Base-by-base conservation (phyloP, 1,140 invertebrate species). In the Calephelis nemesis region DNA sequence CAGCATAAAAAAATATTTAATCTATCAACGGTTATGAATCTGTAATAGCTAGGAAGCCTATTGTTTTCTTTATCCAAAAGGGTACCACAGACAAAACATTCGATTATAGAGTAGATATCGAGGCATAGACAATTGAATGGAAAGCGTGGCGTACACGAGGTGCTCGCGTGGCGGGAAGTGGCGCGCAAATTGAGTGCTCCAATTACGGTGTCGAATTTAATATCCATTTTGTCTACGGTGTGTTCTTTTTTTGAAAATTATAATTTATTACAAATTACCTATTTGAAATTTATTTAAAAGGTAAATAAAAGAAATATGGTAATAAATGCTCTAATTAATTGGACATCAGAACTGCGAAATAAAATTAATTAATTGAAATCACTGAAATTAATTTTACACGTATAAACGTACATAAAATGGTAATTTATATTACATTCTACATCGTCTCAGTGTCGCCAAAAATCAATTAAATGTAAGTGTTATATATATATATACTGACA, bases 141-240 rank as follows among this genome's bases (percentile, higher is more conserved):
- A 71, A 65, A 70, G 74, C 71, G 76, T 71, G 64, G 58, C 58
- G 12, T 60, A 62, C 73, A 75, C 76, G 76, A 73, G 75, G 52
- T 54, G 76, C 52, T 63, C 86, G 79, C 81, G 82, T 76, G 84
- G 63, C 78, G 77, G 73, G 72, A 87, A 86, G 84, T 85, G 84
- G 81, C 83, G 79, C 75, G 81, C 85, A 87, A 90, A 88, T 90
- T 88, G 86, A 90, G 83, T 87, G 85, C 87, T 88, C 86, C 86
- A 85, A 90, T 88, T 90, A 90, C 88, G 77, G 82, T 83, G 76
- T 87, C 81, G 75, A 75, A 74, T 87, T 82, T 52, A 74, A 76
- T 74, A 68, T 54, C 62, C 63, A 62, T 66, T 58, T 66, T 66
- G 50, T 72, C 52, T 78, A 81, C 70, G 74, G 71, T 58, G 49